A percentile compares a stretch with the other conserved stretches of the same genome.
Conservation (phyloP, 2,888 invertebrate species). For the Eledona agricola region DNA sequence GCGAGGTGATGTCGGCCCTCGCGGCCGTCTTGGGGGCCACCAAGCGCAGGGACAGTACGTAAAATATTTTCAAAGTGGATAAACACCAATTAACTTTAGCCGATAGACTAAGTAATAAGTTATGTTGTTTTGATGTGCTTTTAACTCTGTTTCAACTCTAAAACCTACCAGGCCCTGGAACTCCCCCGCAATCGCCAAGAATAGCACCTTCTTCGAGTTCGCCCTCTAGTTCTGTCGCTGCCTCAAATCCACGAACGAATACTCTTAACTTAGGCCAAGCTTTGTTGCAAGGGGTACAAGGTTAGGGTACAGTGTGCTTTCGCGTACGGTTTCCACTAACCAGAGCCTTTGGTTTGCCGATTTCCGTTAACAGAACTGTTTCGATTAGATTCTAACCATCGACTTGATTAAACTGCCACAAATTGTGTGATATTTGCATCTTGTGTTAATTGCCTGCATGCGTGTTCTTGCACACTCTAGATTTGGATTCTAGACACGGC, state of each 20-base stretch:
- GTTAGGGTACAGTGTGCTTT: conserved; percentile 54
- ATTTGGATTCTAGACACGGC: conserved; percentile 45
- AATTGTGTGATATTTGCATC: conserved; percentile 8
- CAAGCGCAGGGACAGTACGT: conserved; percentile 58
- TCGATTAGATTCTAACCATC: neutral
- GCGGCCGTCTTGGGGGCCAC: conserved; percentile 56
- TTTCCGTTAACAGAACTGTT: neutral
- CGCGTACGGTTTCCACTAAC: conserved; percentile 7
- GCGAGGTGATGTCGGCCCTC: conserved; percentile 58
- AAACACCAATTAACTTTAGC: conserved; percentile 1
- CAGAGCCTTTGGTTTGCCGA: no score
- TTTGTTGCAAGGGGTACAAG: conserved; percentile 64
- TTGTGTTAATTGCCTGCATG: conserved; percentile 34
- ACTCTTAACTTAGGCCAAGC: conserved; percentile 61
- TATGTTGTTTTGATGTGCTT: conserved; percentile 14
- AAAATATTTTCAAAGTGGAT: conserved; percentile 11
- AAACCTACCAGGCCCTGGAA: conserved; percentile 55
- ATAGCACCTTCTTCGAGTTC: conserved; percentile 55
- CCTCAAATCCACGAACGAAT: conserved; percentile 49
- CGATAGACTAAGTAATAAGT: neutral
- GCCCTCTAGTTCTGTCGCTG: conserved; percentile 56
- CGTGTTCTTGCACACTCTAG: conserved; percentile 45
- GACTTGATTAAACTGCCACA: neutral
- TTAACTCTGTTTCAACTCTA: conserved; percentile 34
- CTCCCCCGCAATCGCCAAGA: conserved; percentile 61